A percentile compares a stretch with the other conserved stretches of the same genome.
These are phyloP conservation scores for Aleiodes testaceus DNA, from an alignment of 2,888 invertebrate genomes.

Conservation along the genomic window DNA sequence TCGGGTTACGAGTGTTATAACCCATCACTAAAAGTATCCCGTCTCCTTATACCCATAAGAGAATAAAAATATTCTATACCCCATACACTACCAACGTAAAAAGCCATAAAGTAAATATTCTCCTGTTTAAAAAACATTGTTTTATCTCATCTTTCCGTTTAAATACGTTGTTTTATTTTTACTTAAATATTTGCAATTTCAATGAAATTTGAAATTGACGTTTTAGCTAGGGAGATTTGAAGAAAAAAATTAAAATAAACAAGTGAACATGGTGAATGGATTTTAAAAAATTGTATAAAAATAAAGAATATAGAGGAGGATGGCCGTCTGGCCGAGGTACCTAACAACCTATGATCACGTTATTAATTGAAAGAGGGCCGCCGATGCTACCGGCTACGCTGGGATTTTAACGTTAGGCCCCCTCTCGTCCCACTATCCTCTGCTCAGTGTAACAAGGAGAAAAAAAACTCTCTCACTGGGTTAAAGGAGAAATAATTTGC, in stretches of 20 bases:
- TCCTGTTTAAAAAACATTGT: constrained; percentile 13
- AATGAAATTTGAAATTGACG: background rate
- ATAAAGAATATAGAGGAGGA: constrained; percentile 26
- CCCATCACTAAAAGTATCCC: constrained; percentile 31
- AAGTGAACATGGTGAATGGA: background rate
- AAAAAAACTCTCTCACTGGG: background rate
- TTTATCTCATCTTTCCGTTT: background rate
- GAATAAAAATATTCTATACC: background rate
- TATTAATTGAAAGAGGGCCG: constrained; percentile 71
- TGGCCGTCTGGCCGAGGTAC: constrained; percentile 42
- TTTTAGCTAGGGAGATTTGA: background rate
- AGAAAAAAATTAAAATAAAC: background rate
- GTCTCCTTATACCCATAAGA: constrained; percentile 5
- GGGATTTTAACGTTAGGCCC: constrained; percentile 43
- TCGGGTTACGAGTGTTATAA: constrained; percentile 31
- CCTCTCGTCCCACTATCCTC: background rate
- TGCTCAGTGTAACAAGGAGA: background rate
- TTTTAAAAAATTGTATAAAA: constrained; percentile 16
- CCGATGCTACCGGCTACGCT: constrained; percentile 68
- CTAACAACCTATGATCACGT: constrained; percentile 71
- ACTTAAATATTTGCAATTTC: background rate
- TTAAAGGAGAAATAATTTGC: constrained; percentile 1
- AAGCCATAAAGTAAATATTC: constrained; percentile 18
- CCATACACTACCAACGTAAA: background rate
- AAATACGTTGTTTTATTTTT: background rate